Base-by-base conservation (phyloP, 1,140 invertebrate species). In the Formica selysi region DNA sequence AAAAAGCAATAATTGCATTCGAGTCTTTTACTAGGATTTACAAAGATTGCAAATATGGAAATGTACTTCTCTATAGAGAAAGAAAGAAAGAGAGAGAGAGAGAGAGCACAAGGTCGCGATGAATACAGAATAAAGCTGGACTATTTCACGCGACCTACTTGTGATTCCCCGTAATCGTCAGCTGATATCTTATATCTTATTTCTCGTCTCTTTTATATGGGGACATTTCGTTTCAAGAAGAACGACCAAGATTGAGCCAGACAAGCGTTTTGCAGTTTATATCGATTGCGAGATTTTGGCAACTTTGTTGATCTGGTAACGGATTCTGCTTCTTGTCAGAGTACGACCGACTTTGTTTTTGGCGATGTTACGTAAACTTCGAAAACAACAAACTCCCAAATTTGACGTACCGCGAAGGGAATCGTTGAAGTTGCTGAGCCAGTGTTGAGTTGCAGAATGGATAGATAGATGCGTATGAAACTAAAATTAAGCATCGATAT, bases 91-190 rank as follows among this genome's bases (percentile, higher is more conserved):
- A 29, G 32, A 16, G 38, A 29, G 26, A 26, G 36, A 61, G 79
- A 73, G 79, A 83, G 73, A 74, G 68, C 79, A 74, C 79, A 83
- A 83, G 79, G 68, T 83, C 79, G 79, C 68, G 54, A 83, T 83
- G 79, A 83, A 83, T 83, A 83, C 79, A 83, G 59, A 83, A 68
- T 83, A 74, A 32, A 32, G 68, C 79, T 83, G 79, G 79, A 83
- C 54, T 68, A 54, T 80, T 70, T 70, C 51, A 54, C 79, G 79
- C 68, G 79, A 83, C 79, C 79, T 83, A 83, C 79, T 83, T 83
- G 79, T 44, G 68, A 83, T 61, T 74, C 68, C 59, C 26, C 54
- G 79, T 83, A 83, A 83, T 83, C 67, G 68, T 38, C 54, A 29
- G 79, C 68, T 29, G 26, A 29, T 61, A 73, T 83, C 68, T 38